Evolutionary conservation across 2,797 vertebrate species (phyloP), one percentile per base, ranked within the genome.

Genomic region (Rhinoraja longicauda): DNA sequence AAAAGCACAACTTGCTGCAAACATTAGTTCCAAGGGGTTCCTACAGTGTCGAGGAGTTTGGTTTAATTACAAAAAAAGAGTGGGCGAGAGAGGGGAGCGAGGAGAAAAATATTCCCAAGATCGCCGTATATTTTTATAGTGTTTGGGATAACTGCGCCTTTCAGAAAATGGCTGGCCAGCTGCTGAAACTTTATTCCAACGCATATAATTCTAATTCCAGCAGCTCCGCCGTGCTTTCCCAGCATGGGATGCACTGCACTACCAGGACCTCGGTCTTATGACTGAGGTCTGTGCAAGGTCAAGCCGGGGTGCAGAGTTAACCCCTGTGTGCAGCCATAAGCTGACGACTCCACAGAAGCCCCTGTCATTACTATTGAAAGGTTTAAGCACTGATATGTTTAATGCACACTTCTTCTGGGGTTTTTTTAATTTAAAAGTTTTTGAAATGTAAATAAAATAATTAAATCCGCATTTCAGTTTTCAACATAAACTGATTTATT

Each of bases 51-150:
- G 29, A 17, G 70, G 67, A 73, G 90, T 92, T 92, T 53, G 17
- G 36, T 57, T 92, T 92, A 75, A 88, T 88, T 88, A 64, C 84
- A 88, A 88, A 45, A 70, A 21, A 92, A 75, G 10, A 7, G 64
- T 21, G 64, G 64, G 86, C 90, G 57, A 64, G 36, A 90, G n/a
- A 90, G 32, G 45, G 59, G 53, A 19, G n/a, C 21, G 32, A 59
- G 24, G 64, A 29, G 29, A 84, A 29, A 86, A 94, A 95, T 53
- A 96, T 97, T 98, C 96, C 96, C 96, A 97, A 97, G 95, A 94
- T 94, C 94, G 96, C 95, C 96, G 96, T 97, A 97, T 97, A 97
- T 97, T 97, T 97, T 97, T 96, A 96, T 96, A 96, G 95, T 95
- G 95, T 94, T 96, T 95, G 95, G 95, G 97, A 97, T 95, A 96